Base-by-base conservation (phyloP, 1,140 invertebrate genomes). In the Melitaea cinxia region DNA sequence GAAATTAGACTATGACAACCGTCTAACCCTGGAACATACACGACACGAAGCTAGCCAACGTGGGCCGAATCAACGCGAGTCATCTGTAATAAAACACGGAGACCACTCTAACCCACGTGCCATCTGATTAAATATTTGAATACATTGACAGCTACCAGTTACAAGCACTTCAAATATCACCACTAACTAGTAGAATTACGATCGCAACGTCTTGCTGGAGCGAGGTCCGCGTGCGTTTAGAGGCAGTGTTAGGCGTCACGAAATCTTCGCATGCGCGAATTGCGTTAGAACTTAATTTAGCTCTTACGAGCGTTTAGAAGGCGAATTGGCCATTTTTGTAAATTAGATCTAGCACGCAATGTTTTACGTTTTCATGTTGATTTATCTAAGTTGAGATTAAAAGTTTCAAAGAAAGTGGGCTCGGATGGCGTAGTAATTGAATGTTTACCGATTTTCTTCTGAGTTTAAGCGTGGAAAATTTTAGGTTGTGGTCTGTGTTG, bases 211-310 rank as follows among this genome's bases (percentile, higher is more conserved):
- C 45, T 65, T 26, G 45, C 57, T 39, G 37, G 33, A 35, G 9
- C 7, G 26, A 49, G 17, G 15, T 35, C 35, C 53, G 28, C 24
- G 52, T 50, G 55, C 39, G 59, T 53, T 60, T 58, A 66, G 62
- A 69, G 62, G 62, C 56, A 59, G 68, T 65, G 57, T 73, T 75
- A 68, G 70, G 47, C 65, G 65, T 67, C 76, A 70, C 70, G 71
- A 74, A 70, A 65, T 56, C 70, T 56, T 77, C 71, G 72, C 77
- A 74, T 74, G 73, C 73, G 68, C 76, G 70, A 74, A 78, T 76
- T 78, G 77, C 75, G 71, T 86, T 83, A 80, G 78, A 83, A 79
- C 79, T 88, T 89, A 89, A 88, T 88, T 87, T 80, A 87, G 77
- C 83, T 89, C 80, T 83, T 89, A 86, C 82, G 75, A 84, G 78